Evolutionary conservation across 2,797 vertebrate genomes (phyloP).

Genomic region (Adelosebastes latens): DNA sequence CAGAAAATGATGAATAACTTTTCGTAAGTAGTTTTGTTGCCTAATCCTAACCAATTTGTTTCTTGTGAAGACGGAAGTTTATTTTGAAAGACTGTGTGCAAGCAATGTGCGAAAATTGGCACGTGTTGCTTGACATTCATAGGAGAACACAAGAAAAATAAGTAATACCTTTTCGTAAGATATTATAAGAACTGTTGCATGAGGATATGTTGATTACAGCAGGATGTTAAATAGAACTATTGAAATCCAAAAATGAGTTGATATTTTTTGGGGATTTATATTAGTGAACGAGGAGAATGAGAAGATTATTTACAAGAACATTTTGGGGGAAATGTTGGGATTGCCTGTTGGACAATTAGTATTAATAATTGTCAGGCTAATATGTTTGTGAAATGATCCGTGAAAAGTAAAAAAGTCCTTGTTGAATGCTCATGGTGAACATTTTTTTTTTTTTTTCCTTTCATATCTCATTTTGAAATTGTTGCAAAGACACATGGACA

Average conservation of each 20-base stretch:
- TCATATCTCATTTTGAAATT: neutral
- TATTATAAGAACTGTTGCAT: no score
- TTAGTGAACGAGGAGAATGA: neutral
- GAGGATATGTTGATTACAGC: neutral
- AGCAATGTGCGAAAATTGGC: no score
- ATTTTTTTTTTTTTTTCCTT: neutral
- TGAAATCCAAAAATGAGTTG: neutral
- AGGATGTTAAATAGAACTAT: neutral
- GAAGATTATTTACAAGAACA: neutral
- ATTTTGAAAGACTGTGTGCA: no score
- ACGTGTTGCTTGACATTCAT: no score
- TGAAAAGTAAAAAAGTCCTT: neutral
- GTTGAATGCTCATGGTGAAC: neutral
- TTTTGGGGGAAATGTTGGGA: neutral
- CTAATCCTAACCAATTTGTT: no score
- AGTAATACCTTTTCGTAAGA: no score
- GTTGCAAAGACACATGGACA: neutral
- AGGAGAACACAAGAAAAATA: no score
- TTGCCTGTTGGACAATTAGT: neutral
- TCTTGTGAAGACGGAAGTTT: no score
- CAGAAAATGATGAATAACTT: no score
- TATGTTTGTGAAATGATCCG: neutral
- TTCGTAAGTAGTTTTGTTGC: no score
- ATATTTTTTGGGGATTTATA: neutral
- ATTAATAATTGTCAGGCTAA: neutral